A percentile compares a stretch with the other conserved stretches of the same genome.
phyloP scores from a whole-genome alignment of 2,113 vertebrate genomes.

The Noturus placidus region DNA sequence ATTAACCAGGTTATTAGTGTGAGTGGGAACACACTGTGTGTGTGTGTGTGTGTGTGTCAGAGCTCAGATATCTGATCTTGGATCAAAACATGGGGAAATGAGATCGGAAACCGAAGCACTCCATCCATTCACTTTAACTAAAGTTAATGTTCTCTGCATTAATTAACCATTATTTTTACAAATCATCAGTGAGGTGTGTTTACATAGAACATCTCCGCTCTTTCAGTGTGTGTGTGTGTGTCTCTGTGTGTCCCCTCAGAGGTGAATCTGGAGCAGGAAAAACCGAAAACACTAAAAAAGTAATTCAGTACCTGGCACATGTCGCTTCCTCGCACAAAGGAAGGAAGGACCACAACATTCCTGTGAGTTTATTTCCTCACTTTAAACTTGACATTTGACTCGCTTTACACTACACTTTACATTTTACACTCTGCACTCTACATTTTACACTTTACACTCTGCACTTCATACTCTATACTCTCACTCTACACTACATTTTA shows the following conservation, averaged over 20 bases:
- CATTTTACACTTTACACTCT: too few species aligned
- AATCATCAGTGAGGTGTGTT: neutral
- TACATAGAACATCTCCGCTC: too few species aligned
- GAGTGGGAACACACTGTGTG: too few species aligned
- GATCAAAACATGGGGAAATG: neutral
- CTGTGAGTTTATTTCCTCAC: constrained; percentile 79
- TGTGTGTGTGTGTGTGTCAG: too few species aligned
- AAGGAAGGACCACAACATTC: constrained; percentile 95
- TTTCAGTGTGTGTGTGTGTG: neutral
- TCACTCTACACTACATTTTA: too few species aligned
- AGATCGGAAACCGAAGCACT: neutral
- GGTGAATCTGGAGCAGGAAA: constrained; percentile 98
- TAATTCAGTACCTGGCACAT: constrained; percentile 97
- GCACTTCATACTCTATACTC: too few species aligned
- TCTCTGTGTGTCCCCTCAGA: constrained; percentile 64
- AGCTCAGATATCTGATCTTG: neutral
- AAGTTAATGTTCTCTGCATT: neutral
- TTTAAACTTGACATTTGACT: neutral
- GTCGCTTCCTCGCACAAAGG: constrained; percentile 98
- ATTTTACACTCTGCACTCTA: too few species aligned
- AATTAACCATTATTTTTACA: neutral
- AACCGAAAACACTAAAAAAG: constrained; percentile 98
- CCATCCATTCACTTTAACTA: neutral
- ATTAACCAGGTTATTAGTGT: too few species aligned
- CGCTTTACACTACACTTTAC: neutral